These are phyloP conservation scores for Coracias cyanogaster DNA, from an alignment of 2,797 vertebrate genomes.

Conservation along the genomic window DNA sequence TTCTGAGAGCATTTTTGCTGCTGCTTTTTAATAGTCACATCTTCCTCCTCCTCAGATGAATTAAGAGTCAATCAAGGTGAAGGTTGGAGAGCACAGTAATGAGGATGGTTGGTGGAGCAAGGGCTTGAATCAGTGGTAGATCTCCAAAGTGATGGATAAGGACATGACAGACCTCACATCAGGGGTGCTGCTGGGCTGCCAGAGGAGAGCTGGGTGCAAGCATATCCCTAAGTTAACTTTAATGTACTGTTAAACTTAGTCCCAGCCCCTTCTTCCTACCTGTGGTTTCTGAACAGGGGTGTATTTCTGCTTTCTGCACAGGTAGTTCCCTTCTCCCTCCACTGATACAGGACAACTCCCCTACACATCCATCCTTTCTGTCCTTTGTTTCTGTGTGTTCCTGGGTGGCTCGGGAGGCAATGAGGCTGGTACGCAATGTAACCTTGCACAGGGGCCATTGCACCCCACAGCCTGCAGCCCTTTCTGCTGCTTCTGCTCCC, in stretches of 20 bases:
- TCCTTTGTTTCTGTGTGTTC: not conserved
- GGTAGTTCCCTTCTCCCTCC: not conserved
- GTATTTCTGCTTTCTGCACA: not conserved
- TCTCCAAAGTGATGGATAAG: not conserved
- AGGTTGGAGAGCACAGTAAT: not conserved
- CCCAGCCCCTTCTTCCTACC: not conserved
- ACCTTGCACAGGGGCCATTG: not conserved
- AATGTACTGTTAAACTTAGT: not conserved
- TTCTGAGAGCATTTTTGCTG: not conserved
- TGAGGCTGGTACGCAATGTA: fast-evolving
- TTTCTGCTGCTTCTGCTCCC: not conserved
- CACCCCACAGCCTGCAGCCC: not conserved
- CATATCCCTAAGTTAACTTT: not conserved
- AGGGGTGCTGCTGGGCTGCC: not conserved
- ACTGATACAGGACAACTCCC: not conserved
- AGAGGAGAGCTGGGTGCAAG: not conserved
- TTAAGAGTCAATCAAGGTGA: not conserved
- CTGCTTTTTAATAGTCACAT: not conserved
- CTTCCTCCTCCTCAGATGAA: not conserved
- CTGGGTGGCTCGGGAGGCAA: not conserved
- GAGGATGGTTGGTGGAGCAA: not conserved
- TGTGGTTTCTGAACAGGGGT: not conserved
- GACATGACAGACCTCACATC: fast-evolving
- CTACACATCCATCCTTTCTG: not conserved
- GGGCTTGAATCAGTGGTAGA: not conserved